Percentiles rank a stretch among this genome's conserved stretches.
phyloP scores from a whole-genome alignment of 1,140 invertebrate genomes.

The Achroia grisella region DNA sequence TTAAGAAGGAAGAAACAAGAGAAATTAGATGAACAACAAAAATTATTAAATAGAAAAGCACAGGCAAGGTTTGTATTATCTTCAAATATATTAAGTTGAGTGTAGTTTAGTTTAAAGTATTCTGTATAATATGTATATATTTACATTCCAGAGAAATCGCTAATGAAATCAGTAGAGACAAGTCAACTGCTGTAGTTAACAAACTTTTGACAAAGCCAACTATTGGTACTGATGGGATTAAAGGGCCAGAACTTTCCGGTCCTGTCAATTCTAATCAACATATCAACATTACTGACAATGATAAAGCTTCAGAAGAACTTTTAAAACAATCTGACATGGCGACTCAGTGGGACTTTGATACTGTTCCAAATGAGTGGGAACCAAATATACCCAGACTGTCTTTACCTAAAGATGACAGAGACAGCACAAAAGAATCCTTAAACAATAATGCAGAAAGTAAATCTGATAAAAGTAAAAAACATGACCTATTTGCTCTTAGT shows the following conservation, averaged over 20 bases:
- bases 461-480: slow-evolving; percentile 35
- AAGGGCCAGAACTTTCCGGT: slow-evolving; percentile 6
- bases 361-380: slow-evolving; percentile 40
- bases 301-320: slow-evolving; percentile 3
- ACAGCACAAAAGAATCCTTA: slow-evolving; percentile 18
- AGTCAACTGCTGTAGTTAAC: slow-evolving; percentile 29
- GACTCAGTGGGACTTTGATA: slow-evolving; percentile 48
- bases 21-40: slow-evolving; percentile 54
- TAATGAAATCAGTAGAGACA: slow-evolving; percentile 61
- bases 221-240: slow-evolving; percentile 17
- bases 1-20: slow-evolving; percentile 48
- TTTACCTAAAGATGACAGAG: slow-evolving; percentile 37
- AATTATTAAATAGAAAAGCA: slow-evolving; percentile 54
- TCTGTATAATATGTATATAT: too few species aligned
- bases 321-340: slow-evolving; percentile 44
- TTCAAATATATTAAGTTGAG: too few species aligned
- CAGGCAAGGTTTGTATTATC: slow-evolving; percentile 39
- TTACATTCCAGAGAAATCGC: slow-evolving; percentile 44
- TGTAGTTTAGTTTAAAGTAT: too few species aligned
- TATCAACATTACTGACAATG: slow-evolving; percentile 13
- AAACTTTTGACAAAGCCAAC: slow-evolving; percentile 20
- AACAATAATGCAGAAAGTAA: slow-evolving; percentile 21
- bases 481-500: slow-evolving; percentile 57
- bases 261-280: slow-evolving; percentile 9
- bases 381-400: slow-evolving; percentile 34